Percentiles rank a stretch among this genome's conserved stretches.
These are phyloP conservation scores for Bagarius yarrelli DNA, from an alignment of 2,113 vertebrate species.

Conservation along the genomic window DNA sequence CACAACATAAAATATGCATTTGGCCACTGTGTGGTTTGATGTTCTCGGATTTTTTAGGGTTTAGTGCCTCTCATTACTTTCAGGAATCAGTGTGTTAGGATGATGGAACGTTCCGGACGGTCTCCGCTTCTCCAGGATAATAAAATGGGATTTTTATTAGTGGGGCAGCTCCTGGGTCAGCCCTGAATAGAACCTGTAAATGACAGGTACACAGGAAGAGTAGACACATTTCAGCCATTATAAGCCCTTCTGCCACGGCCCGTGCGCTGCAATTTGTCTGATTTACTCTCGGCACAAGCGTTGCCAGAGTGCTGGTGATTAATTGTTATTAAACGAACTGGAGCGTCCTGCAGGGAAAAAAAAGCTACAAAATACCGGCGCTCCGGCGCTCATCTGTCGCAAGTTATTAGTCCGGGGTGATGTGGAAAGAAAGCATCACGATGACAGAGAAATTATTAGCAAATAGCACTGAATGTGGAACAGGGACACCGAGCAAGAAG, in stretches of 20 bases:
- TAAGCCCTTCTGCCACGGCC: conserved; percentile 31
- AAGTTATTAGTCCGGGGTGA: conserved; percentile 56
- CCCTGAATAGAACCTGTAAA: conserved; percentile 4
- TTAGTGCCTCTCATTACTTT: conserved; percentile 2
- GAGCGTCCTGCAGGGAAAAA: conserved; percentile 37
- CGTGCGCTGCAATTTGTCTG: conserved; percentile 34
- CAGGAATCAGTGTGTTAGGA: background rate
- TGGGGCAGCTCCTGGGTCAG: background rate
- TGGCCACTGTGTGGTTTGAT: background rate
- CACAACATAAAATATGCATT: background rate
- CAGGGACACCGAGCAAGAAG: background rate
- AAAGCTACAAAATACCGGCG: conserved; percentile 41
- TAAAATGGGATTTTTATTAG: conserved; percentile 30
- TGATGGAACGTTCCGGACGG: background rate
- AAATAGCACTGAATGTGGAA: conserved; percentile 43
- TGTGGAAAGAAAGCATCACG: conserved; percentile 52
- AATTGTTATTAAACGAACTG: conserved; percentile 45
- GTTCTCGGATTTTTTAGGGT: background rate
- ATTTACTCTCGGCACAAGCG: conserved; percentile 27
- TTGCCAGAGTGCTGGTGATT: conserved; percentile 24
- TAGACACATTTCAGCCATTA: conserved; percentile 39
- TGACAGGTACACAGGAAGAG: conserved; percentile 16
- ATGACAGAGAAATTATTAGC: conserved; percentile 48
- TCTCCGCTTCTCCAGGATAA: background rate
- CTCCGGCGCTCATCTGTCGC: conserved; percentile 57